These are phyloP conservation scores for Xiphophorus hellerii DNA, from an alignment of 2,113 vertebrate genomes.

Conservation along the genomic window DNA sequence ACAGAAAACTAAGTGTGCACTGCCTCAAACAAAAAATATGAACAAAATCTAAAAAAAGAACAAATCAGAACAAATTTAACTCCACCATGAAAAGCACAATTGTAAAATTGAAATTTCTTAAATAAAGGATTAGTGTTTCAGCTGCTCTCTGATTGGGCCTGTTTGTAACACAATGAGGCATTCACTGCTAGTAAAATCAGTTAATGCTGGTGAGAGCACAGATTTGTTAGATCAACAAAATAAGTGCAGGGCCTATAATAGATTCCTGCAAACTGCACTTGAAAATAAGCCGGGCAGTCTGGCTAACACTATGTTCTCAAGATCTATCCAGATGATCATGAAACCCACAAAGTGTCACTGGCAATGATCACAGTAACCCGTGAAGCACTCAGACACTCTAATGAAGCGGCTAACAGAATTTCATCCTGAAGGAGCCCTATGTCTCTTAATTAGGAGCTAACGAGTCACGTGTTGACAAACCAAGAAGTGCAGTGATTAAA, in stretches of 20 bases:
- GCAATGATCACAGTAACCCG: background rate
- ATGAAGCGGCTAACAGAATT: constrained; percentile 43
- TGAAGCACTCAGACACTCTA: background rate
- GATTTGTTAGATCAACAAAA: background rate
- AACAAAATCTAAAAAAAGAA: too few relatives aligned
- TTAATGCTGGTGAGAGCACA: background rate
- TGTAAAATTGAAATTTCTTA: too few relatives aligned
- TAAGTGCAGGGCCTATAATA: background rate
- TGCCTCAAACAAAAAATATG: too few relatives aligned
- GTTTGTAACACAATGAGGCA: background rate
- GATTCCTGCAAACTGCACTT: background rate
- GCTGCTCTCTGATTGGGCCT: too few relatives aligned
- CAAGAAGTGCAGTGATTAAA: constrained; percentile 38
- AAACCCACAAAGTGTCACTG: background rate
- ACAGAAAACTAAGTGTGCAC: too few relatives aligned
- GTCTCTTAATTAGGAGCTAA: constrained; percentile 43
- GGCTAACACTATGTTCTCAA: background rate
- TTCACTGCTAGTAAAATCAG: background rate
- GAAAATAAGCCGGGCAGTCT: background rate
- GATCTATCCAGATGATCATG: background rate
- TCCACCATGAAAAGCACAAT: too few relatives aligned
- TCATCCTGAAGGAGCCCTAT: constrained; percentile 23
- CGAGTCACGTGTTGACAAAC: constrained; percentile 44
- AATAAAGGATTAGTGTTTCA: too few relatives aligned
- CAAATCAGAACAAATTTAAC: too few relatives aligned